Conservation (phyloP, 2,797 vertebrate genomes). For the Tiaroga cobitis region DNA sequence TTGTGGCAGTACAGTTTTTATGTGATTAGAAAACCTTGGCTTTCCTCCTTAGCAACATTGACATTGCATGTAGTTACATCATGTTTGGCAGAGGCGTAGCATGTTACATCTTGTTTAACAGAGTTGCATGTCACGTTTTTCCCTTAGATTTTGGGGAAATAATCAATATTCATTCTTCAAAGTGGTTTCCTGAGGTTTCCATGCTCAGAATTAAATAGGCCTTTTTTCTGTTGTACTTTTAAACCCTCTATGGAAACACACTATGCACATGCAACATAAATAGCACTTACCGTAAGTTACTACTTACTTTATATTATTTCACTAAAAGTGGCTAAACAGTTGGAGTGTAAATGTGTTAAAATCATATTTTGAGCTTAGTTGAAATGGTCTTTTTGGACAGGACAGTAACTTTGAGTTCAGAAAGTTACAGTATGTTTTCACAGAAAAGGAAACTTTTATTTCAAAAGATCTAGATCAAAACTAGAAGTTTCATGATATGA, state of each 20-base stretch:
- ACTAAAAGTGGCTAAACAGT: background rate
- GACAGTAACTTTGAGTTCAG: background rate
- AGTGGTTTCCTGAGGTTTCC: background rate
- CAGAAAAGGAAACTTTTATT: background rate
- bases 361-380: background rate
- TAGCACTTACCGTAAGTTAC: background rate
- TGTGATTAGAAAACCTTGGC: background rate
- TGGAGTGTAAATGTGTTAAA: background rate
- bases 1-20: background rate
- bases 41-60: slow-evolving; percentile 23
- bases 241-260: background rate
- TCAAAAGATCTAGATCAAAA: background rate
- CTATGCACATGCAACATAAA: background rate
- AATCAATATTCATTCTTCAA: background rate
- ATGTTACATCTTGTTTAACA: slow-evolving; percentile 22
- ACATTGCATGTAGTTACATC: slow-evolving; percentile 31
- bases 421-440: background rate
- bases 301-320: background rate
- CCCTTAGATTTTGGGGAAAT: background rate
- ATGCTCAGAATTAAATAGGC: background rate
- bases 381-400: background rate
- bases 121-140: background rate
- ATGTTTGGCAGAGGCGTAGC: slow-evolving; percentile 17
- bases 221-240: background rate
- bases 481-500: background rate